phyloP scores from a whole-genome alignment of 2,888 invertebrate species.

The Chrysina gloriosa region DNA sequence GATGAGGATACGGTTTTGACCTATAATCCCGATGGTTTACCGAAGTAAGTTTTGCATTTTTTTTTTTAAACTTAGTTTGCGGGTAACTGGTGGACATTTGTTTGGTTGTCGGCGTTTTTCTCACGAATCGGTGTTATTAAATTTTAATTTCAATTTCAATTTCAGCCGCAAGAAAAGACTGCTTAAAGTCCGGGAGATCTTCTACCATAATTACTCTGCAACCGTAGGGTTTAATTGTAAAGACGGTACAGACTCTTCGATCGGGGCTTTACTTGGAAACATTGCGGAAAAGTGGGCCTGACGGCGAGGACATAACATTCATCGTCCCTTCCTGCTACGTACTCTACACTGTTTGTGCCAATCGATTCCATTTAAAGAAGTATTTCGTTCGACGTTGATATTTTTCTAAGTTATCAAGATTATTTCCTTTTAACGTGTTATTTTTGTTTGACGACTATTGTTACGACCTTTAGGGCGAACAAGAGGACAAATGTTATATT shows the following conservation, averaged over 20 bases:
- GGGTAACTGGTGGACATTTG: too few species aligned
- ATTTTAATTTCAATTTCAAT: too few species aligned
- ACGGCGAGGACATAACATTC: conserved; percentile 32
- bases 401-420: neutral
- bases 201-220: conserved; percentile 69
- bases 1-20: conserved; percentile 61
- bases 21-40: conserved; percentile 50
- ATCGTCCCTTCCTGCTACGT: conserved; percentile 3
- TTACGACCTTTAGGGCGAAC: neutral
- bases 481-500: conserved; percentile 9
- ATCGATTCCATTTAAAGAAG: conserved; percentile 35
- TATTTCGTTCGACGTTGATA: conserved; percentile 24
- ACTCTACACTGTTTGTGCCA: conserved; percentile 37
- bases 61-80: too few species aligned
- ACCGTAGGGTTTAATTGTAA: conserved; percentile 68
- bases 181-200: conserved; percentile 68
- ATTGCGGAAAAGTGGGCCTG: conserved; percentile 71
- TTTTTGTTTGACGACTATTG: conserved; percentile 20
- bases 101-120: too few species aligned
- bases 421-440: conserved; percentile 4
- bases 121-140: too few species aligned
- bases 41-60: conserved; percentile 49
- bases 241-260: conserved; percentile 65
- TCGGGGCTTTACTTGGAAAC: conserved; percentile 68
- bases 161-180: conserved; percentile 68